These are phyloP conservation scores for Rhysida immarginata DNA, from an alignment of 1,140 invertebrate species.

Conservation along the genomic window DNA sequence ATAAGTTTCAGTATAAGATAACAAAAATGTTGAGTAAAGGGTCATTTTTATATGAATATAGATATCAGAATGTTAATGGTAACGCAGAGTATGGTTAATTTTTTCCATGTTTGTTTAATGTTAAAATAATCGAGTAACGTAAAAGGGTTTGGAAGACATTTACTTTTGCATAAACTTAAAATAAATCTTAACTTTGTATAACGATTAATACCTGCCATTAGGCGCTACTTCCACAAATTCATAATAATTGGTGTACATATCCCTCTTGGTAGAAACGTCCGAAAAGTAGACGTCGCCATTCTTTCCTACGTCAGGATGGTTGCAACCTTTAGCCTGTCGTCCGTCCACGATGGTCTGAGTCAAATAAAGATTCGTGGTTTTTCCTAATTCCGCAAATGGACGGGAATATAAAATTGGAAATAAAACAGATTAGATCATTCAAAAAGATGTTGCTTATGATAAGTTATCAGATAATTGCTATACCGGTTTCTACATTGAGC, in stretches of 20 bases:
- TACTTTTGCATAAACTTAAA: too few species aligned
- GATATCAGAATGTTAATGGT: too few species aligned
- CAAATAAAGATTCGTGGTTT: neutral
- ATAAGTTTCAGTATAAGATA: too few species aligned
- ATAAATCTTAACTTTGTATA: too few species aligned
- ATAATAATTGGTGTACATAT: slow-evolving; percentile 46
- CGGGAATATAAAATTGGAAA: neutral
- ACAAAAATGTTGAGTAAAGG: too few species aligned
- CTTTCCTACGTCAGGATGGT: slow-evolving; percentile 14
- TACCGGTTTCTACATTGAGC: neutral
- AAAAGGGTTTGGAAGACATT: too few species aligned
- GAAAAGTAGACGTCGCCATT: slow-evolving; percentile 18
- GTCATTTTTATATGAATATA: too few species aligned
- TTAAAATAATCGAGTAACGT: too few species aligned
- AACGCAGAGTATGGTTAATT: too few species aligned
- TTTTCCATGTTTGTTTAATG: too few species aligned
- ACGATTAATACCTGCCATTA: slow-evolving; percentile 57
- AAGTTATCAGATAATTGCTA: neutral
- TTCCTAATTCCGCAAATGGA: neutral
- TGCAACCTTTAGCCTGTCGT: slow-evolving; percentile 2
- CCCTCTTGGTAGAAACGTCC: slow-evolving; percentile 12
- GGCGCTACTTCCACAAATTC: slow-evolving; percentile 42
- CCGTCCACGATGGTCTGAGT: neutral
- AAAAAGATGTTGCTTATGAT: neutral
- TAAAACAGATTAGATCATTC: slow-evolving; percentile 17